A percentile compares a stretch with the other conserved stretches of the same genome.
phyloP scores from a whole-genome alignment of 1,140 invertebrate genomes.

The honey bee (Apis mellifera) region Amel_HAv3.1 CM009936.2:14089501-14090000 shows the following conservation, averaged over 20 bases:
- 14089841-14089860: too few species aligned
- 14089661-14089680: conserved; percentile 51
- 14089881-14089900: too few species aligned
- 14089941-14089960: too few species aligned
- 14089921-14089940: too few species aligned
- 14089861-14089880: too few species aligned
- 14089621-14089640: conserved; percentile 60
- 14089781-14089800: not conserved
- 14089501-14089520: conserved; percentile 73
- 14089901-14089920: too few species aligned
- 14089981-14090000: too few species aligned
- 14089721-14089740: conserved; percentile 12
- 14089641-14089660: conserved; percentile 34
- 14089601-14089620: conserved; percentile 76
- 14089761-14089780: too few species aligned
- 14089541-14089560: conserved; percentile 80
- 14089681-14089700: conserved; percentile 58
- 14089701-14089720: conserved; percentile 40
- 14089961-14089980: too few species aligned
- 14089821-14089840: too few species aligned
- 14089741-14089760: not conserved
- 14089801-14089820: too few species aligned
- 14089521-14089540: conserved; percentile 79
- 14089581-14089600: conserved; percentile 79
- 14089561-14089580: conserved; percentile 73